Base-by-base conservation (phyloP, 2,113 vertebrate species). In the Varanus salvator region DNA sequence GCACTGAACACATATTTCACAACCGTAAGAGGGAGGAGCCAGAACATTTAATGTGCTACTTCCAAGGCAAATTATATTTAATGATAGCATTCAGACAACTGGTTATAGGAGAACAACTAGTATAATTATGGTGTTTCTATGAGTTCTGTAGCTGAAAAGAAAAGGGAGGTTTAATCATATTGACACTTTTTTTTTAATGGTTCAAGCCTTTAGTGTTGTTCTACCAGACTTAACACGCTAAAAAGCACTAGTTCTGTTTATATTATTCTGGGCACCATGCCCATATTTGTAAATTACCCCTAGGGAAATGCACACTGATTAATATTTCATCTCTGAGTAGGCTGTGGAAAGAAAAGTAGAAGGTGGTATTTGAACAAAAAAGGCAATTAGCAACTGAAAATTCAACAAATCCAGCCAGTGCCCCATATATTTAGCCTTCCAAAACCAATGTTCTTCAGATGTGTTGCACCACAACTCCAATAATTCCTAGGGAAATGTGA, bases 141-240 rank as follows among this genome's bases (percentile, higher is more conserved):
- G 85, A 89, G 91, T 75, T 38, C 50, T 34, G 38, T 52, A 29
- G 38, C 12, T 85, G n/a, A 21, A 66, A 95, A 93, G 87, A 90
- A 92, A 92, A 91, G 6, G 29, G 60, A 89, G 31, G 90, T 94
- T 96, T 94, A 90, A 91, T 95, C 82, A 83, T 89, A 80, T 64
- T 38, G 78, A 95, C 80, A 14, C 3, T 1, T 84, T 93, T n/a
- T n/a, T 92, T 95, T 71, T 44, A 44, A 44, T 44, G 38, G 93
- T 74, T 91, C 93, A 96, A 95, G 85, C 48, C 74, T 92, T 76
- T 89, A 91, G 17, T 44, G 34, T 50, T 93, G 50, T 89, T 93
- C 95, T 95, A 85, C 76, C 88, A 95, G 87, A 90, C 78, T 38
- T 86, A 89, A 66, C 38, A 69, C 87, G n/a, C 64, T 87, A 89